These are phyloP conservation scores for Syngnathus scovelli DNA, from an alignment of 2,113 vertebrate species.

Conservation along the genomic window DNA sequence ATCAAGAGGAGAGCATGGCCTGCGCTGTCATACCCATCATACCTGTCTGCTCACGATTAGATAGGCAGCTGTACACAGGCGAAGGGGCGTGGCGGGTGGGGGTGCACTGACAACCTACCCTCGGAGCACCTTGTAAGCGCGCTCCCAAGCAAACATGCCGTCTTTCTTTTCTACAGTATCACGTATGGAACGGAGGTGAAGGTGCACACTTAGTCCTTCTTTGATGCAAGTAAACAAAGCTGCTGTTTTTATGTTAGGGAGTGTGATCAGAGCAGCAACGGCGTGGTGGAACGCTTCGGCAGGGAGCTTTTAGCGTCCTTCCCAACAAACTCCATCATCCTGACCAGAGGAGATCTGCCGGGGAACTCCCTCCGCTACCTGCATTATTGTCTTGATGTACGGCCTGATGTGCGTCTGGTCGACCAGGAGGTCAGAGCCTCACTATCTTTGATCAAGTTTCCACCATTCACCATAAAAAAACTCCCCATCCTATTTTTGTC, in stretches of 20 bases:
- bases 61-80: slow-evolving; percentile 56
- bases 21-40: slow-evolving; percentile 66
- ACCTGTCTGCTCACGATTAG: slow-evolving; percentile 64
- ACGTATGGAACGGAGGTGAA: slow-evolving; percentile 16
- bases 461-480: not conserved
- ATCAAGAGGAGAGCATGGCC: slow-evolving; percentile 69
- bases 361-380: slow-evolving; percentile 92
- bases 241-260: slow-evolving; percentile 61
- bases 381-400: slow-evolving; percentile 83
- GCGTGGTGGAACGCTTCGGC: slow-evolving; percentile 83
- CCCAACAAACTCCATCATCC: slow-evolving; percentile 77
- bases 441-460: slow-evolving; percentile 2
- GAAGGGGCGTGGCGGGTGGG: slow-evolving; percentile 28
- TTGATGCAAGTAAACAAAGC: slow-evolving; percentile 32
- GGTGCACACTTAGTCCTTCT: slow-evolving; percentile 11
- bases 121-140: slow-evolving; percentile 53
- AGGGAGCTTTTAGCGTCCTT: slow-evolving; percentile 83
- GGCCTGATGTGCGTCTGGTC: slow-evolving; percentile 84
- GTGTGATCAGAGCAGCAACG: slow-evolving; percentile 85
- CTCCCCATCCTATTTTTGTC: not conserved
- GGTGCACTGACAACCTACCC: slow-evolving; percentile 59
- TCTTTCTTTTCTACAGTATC: slow-evolving; percentile 20
- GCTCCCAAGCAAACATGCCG: slow-evolving; percentile 32
- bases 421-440: slow-evolving; percentile 87
- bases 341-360: slow-evolving; percentile 91